Evolutionary conservation across 35 echinoderm and acorn worm genomes (phyloP).

Genomic region (Heliocidaris tuberculata): DNA sequence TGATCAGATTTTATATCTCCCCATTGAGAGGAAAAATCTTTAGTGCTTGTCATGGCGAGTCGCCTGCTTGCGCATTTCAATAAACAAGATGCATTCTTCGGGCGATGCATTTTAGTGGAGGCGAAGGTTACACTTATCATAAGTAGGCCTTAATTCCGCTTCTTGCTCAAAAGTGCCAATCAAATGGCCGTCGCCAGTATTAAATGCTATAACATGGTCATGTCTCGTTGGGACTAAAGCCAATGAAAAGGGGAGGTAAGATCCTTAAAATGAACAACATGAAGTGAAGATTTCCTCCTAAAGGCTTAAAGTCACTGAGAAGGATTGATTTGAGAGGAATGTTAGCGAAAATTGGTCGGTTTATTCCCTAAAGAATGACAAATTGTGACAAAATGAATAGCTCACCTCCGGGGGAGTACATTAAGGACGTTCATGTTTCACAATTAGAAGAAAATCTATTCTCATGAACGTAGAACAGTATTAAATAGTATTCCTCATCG

Average conservation of each 20-base stretch:
- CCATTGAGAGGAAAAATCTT: neutral
- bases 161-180: neutral
- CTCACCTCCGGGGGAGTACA: neutral
- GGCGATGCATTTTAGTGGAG: neutral
- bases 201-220: neutral
- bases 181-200: neutral
- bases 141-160: neutral
- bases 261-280: neutral
- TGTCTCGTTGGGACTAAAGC: neutral
- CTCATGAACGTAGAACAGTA: neutral
- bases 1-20: conserved; percentile 7
- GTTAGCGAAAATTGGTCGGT: neutral
- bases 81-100: neutral
- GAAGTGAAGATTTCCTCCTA: conserved; percentile 1
- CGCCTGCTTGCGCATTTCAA: neutral
- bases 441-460: neutral
- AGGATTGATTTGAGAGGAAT: neutral
- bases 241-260: neutral
- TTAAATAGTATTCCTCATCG: neutral
- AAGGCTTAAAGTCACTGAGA: neutral
- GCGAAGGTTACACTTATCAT: neutral
- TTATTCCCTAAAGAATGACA: conserved; percentile 4
- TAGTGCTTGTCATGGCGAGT: neutral
- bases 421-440: neutral
- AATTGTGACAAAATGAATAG: neutral